Percentiles rank a stretch among this genome's conserved stretches.
Evolutionary conservation across 1,140 invertebrate genomes (phyloP).

Genomic region (Drosophila pallidifrons): DNA sequence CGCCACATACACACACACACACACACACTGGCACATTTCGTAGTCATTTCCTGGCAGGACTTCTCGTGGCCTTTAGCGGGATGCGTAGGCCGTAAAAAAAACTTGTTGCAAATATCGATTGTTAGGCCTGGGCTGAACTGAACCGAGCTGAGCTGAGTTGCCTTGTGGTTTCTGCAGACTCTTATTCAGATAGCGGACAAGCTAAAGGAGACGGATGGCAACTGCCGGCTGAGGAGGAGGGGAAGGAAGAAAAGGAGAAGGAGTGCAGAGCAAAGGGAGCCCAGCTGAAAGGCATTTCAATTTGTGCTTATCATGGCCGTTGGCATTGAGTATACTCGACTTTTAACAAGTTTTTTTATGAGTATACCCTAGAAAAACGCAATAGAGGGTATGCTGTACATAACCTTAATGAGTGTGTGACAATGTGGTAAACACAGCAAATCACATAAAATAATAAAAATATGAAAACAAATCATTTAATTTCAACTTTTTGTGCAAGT

Average conservation of each 20-base stretch:
- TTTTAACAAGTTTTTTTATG: slow-evolving; percentile 42
- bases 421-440: too few species aligned
- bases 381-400: background rate
- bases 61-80: slow-evolving; percentile 32
- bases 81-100: slow-evolving; percentile 45
- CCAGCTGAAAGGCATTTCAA: slow-evolving; percentile 32
- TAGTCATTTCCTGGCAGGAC: slow-evolving; percentile 13
- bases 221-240: background rate
- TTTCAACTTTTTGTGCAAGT: too few species aligned
- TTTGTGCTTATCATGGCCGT: slow-evolving; percentile 40
- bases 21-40: background rate
- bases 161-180: slow-evolving; percentile 22
- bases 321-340: slow-evolving; percentile 58
- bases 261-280: background rate
- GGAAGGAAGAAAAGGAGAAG: background rate
- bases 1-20: slow-evolving; percentile 1
- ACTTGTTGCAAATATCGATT: slow-evolving; percentile 82
- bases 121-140: slow-evolving; percentile 17
- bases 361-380: background rate
- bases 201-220: background rate
- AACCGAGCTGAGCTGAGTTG: slow-evolving; percentile 2
- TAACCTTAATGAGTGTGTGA: too few species aligned
- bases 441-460: too few species aligned
- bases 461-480: too few species aligned
- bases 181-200: background rate